phyloP scores from a whole-genome alignment of 2,113 vertebrate genomes.

The Leptosomus discolor region DNA sequence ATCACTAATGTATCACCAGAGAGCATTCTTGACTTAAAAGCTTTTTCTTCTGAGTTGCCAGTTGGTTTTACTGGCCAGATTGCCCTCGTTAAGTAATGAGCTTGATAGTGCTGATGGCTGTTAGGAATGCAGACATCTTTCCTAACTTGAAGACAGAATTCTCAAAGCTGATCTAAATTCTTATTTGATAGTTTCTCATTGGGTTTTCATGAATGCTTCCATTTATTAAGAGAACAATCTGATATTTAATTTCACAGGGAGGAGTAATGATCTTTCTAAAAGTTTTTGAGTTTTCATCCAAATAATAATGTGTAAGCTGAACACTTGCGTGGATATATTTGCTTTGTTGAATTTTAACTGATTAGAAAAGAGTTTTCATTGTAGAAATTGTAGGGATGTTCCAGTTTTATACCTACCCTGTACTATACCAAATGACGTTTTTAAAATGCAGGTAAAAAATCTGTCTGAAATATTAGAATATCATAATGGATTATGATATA shows the following conservation, averaged over 20 bases:
- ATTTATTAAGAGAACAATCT: constrained; percentile 1
- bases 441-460: background rate
- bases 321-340: background rate
- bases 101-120: background rate
- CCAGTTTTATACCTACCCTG: background rate
- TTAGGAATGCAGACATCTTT: constrained; percentile 1
- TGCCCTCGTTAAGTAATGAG: constrained; percentile 8
- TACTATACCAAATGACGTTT: background rate
- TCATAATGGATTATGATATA: background rate
- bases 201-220: background rate
- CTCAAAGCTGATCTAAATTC: constrained; percentile 21
- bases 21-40: constrained; percentile 7
- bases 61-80: constrained; percentile 13
- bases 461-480: background rate
- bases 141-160: background rate
- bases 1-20: background rate
- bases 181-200: background rate
- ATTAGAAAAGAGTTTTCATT: background rate
- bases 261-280: background rate
- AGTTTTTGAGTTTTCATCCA: background rate
- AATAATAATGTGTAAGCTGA: background rate
- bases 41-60: background rate
- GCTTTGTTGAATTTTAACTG: background rate
- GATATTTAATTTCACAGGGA: background rate
- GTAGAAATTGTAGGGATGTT: background rate